These are phyloP conservation scores for Patella caerulea DNA, from an alignment of 2,888 invertebrate genomes.

Conservation along the genomic window DNA sequence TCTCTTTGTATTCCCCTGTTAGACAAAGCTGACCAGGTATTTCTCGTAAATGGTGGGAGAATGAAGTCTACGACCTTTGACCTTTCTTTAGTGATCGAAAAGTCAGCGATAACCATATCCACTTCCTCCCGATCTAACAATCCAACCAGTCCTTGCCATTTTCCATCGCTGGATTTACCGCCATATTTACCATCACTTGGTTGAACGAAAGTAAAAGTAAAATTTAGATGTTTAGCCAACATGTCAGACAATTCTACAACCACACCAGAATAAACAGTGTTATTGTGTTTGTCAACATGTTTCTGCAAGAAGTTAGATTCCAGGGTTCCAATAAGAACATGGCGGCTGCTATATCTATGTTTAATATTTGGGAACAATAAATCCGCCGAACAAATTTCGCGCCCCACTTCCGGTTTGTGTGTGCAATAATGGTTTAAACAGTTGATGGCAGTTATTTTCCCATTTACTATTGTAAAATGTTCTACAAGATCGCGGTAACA, in stretches of 20 bases:
- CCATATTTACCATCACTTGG: background rate
- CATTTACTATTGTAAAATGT: too few species aligned
- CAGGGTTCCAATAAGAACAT: background rate
- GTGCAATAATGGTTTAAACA: too few species aligned
- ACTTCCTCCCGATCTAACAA: background rate
- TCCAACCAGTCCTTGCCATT: background rate
- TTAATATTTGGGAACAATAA: background rate
- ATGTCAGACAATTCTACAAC: background rate
- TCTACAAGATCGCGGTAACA: too few species aligned
- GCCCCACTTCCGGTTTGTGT: background rate
- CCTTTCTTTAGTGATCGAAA: background rate
- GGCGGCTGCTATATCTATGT: background rate
- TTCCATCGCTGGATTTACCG: background rate
- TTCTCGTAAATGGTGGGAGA: background rate
- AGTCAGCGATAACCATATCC: background rate
- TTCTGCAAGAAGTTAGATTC: background rate
- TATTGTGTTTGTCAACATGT: background rate
- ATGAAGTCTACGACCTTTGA: background rate
- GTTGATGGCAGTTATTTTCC: too few species aligned
- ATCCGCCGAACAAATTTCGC: background rate
- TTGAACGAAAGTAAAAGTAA: background rate
- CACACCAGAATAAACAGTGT: background rate
- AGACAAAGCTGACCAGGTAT: background rate
- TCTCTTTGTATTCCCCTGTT: background rate
- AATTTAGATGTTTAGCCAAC: background rate